Conservation (phyloP, 2,113 vertebrate species). For the Dunckerocampus dactyliophorus region DNA sequence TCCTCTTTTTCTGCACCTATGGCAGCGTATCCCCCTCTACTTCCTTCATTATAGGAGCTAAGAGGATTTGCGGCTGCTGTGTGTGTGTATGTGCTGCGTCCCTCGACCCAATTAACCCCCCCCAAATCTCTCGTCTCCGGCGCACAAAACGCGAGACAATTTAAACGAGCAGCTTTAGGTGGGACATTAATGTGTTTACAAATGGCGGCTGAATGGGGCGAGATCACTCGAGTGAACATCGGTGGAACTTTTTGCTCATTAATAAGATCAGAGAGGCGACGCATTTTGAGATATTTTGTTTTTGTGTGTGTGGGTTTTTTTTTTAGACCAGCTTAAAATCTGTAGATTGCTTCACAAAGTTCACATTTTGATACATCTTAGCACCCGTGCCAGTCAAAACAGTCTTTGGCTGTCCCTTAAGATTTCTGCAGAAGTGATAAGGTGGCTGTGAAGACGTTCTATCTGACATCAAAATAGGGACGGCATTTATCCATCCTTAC, state of each 20-base stretch:
- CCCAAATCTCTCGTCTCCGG: constrained; percentile 46
- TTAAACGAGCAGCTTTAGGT: constrained; percentile 42
- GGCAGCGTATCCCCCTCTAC: constrained; percentile 21
- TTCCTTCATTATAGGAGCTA: constrained; percentile 68
- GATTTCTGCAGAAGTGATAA: constrained; percentile 20
- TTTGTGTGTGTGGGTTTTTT: too few species aligned
- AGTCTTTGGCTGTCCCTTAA: not conserved
- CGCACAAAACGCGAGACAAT: constrained; percentile 49
- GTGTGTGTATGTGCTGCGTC: constrained; percentile 34
- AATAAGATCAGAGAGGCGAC: not conserved
- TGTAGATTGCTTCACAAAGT: constrained; percentile 19
- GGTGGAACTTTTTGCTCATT: constrained; percentile 4
- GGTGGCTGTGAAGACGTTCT: too few species aligned
- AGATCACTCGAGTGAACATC: constrained; percentile 7
- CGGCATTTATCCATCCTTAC: not conserved
- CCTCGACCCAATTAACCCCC: constrained; percentile 67
- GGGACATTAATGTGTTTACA: constrained; percentile 30
- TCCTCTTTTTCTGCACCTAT: constrained; percentile 25
- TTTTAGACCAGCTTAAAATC: constrained; percentile 8
- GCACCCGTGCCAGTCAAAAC: constrained; percentile 18
- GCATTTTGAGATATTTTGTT: not conserved
- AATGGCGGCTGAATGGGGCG: constrained; percentile 31
- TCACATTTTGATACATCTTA: constrained; percentile 15
- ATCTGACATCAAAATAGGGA: too few species aligned
- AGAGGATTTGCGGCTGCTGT: constrained; percentile 62